Evolutionary conservation across 2,888 invertebrate genomes (phyloP).

Genomic region (Lepas anatifera): DNA sequence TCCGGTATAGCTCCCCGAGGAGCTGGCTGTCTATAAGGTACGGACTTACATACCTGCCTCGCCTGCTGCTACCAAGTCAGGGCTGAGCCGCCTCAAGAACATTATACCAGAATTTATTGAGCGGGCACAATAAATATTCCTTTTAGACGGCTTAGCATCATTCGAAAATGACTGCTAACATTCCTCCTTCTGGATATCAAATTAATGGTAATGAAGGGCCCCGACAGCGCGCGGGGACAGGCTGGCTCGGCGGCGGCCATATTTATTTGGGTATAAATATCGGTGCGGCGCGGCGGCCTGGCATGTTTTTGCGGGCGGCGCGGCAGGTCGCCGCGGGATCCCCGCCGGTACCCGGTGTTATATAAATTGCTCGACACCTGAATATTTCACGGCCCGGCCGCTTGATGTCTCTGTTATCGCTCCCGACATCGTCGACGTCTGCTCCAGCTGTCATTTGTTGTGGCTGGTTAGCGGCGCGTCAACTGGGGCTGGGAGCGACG

Average conservation of each 20-base stretch:
- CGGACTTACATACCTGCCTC: too few relatives aligned
- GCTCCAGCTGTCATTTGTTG: background rate
- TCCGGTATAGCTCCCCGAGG: too few relatives aligned
- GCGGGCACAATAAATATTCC: background rate
- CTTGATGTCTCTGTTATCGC: slow-evolving; percentile 6
- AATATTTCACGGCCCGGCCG: slow-evolving; percentile 1
- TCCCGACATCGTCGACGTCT: background rate
- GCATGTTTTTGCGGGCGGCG: slow-evolving; percentile 1
- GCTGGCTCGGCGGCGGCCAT: background rate
- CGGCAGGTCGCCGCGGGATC: background rate
- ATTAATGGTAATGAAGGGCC: background rate
- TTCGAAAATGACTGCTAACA: slow-evolving; percentile 7
- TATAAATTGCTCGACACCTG: slow-evolving; percentile 10
- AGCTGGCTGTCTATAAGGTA: too few relatives aligned
- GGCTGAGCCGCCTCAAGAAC: too few relatives aligned
- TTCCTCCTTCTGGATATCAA: slow-evolving; percentile 9
- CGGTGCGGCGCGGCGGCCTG: background rate
- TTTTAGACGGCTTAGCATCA: background rate
- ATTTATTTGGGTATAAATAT: slow-evolving; percentile 3
- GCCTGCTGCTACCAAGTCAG: too few relatives aligned
- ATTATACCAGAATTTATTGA: slow-evolving; percentile 2
- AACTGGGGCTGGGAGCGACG: background rate
- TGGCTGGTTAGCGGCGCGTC: background rate
- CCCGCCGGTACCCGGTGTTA: background rate
- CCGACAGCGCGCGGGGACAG: background rate